These are phyloP conservation scores for Pongo pygmaeus DNA, from an alignment of 2,113 vertebrate species.

Conservation along the genomic window DNA sequence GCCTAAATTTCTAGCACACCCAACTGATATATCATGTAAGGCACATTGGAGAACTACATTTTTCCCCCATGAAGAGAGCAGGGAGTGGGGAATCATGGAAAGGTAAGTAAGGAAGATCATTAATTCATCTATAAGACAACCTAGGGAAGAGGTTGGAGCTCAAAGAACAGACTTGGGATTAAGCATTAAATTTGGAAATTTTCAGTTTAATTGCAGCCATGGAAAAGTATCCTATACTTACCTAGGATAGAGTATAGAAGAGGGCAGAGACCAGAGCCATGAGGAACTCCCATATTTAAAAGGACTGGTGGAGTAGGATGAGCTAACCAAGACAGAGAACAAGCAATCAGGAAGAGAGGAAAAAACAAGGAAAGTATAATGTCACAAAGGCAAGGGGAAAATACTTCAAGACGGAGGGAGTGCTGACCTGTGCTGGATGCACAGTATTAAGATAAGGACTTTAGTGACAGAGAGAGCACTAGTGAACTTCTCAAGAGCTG, in stretches of 20 bases:
- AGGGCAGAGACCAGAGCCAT: not conserved
- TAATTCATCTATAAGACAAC: slow-evolving; percentile 1
- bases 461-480: not conserved
- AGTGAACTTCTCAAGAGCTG: not conserved
- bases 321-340: not conserved
- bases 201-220: not conserved
- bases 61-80: not conserved
- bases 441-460: not conserved
- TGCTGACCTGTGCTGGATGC: not conserved
- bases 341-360: not conserved
- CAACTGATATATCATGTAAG: not conserved
- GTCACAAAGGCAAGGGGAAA: slow-evolving; percentile 29
- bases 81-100: not conserved
- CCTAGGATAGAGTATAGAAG: not conserved
- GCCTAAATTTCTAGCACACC: not conserved
- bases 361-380: not conserved
- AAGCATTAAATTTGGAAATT: slow-evolving; percentile 1
- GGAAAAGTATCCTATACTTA: not conserved
- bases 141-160: not conserved
- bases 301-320: not conserved
- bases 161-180: not conserved
- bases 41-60: not conserved
- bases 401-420: slow-evolving; percentile 28
- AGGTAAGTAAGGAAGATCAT: not conserved
- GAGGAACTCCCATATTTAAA: not conserved